phyloP scores from a whole-genome alignment of 2,888 invertebrate genomes.

The Eurytoma californica region DNA sequence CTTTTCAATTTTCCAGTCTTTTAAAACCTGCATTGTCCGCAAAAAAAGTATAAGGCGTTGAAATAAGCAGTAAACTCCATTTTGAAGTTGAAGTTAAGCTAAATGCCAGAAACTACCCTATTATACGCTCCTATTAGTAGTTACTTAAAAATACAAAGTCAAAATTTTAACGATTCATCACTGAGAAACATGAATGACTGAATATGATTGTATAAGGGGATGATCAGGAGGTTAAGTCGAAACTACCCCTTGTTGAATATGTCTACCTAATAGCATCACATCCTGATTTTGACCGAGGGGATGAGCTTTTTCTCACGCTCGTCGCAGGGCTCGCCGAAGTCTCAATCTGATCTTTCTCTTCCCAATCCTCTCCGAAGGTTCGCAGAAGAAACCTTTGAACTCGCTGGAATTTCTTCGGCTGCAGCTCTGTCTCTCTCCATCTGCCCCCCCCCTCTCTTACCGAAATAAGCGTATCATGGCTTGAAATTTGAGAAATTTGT shows the following conservation, averaged over 20 bases:
- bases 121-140: no score
- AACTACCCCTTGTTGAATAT: conserved; percentile 59
- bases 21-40: no score
- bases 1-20: no score
- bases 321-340: conserved; percentile 68
- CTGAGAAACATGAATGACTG: no score
- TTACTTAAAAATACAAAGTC: no score
- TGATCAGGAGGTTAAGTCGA: background rate
- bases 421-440: background rate
- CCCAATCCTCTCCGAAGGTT: conserved; percentile 39
- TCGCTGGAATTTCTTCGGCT: conserved; percentile 63
- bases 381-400: conserved; percentile 66
- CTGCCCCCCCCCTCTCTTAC: no score
- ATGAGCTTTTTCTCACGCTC: conserved; percentile 68
- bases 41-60: no score
- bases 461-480: background rate
- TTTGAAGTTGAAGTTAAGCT: no score
- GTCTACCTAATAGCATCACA: conserved; percentile 67
- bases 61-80: no score
- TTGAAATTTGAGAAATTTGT: conserved; percentile 32
- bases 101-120: no score
- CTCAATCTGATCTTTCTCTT: conserved; percentile 53
- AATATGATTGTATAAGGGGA: no score
- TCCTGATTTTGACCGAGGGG: conserved; percentile 68
- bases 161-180: no score